Evolutionary conservation across 1,140 invertebrate species (phyloP).

Genomic region (Matsumurasca onukii): DNA sequence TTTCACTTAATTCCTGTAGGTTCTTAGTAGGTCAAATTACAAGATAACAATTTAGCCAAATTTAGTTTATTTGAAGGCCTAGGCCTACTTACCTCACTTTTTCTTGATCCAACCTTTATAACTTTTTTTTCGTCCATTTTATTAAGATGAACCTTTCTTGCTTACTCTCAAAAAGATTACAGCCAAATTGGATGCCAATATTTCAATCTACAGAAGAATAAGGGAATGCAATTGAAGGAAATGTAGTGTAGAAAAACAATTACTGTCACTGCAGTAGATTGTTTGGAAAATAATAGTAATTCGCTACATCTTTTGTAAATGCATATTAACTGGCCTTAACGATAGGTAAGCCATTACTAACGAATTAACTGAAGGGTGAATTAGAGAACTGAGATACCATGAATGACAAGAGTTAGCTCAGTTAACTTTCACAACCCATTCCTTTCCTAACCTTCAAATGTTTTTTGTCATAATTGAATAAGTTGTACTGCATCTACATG

Average conservation of each 20-base stretch:
- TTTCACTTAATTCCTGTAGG: background rate
- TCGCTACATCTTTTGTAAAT: background rate
- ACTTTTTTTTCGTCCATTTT: constrained; percentile 27
- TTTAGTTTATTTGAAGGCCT: too few relatives aligned
- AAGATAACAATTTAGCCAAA: too few relatives aligned
- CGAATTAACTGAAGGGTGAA: too few relatives aligned
- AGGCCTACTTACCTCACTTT: constrained; percentile 67
- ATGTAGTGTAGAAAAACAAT: background rate
- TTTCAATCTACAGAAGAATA: background rate
- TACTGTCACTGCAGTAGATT: constrained; percentile 24
- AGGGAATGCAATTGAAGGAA: background rate
- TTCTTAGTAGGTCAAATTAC: constrained; percentile 34
- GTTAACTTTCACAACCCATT: too few relatives aligned
- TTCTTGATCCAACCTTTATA: constrained; percentile 59
- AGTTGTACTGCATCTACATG: too few relatives aligned
- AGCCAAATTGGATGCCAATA: background rate
- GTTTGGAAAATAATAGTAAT: background rate
- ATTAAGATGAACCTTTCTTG: background rate
- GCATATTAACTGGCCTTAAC: background rate
- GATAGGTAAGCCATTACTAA: too few relatives aligned
- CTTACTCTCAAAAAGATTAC: background rate
- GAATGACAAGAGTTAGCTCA: too few relatives aligned
- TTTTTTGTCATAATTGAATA: too few relatives aligned
- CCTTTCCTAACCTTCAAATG: too few relatives aligned
- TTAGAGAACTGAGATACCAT: too few relatives aligned